Evolutionary conservation across 2,113 vertebrate species (phyloP), one percentile per base, ranked within the genome.

Genomic region (Scomber scombrus): DNA sequence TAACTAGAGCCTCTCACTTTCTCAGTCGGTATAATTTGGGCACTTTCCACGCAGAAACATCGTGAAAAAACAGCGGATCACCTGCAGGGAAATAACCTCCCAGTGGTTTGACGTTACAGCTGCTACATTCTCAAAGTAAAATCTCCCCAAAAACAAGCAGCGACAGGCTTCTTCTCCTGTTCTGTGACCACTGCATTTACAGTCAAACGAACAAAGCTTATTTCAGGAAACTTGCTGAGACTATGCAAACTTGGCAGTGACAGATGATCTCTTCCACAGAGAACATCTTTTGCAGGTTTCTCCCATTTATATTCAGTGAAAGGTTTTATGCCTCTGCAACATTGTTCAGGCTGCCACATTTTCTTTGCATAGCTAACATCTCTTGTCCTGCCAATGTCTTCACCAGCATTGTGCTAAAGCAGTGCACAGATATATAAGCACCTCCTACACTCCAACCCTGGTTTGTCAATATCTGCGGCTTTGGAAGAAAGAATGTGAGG

Each of bases 251-350:
- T 34, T 88, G 85, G 85, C 85, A 82, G 63, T 85, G 76, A 90
- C 79, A 75, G 85, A 86, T 79, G 85, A 89, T 86, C 71, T 74
- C 40, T 74, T 84, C 60, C 66, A 23, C 69, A 3, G 52, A 71
- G 73, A 78, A 78, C 76, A 56, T 79, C 79, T 26, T 26, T 80
- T 11, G 50, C 77, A 85, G 81, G 75, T 83, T 86, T 72, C 34
- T 73, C 60, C 64, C 71, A 87, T 91, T 90, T 87, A 76, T 79
- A 86, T 88, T 87, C 86, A 87, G 62, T 3, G 60, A 76, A 75
- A 81, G 80, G 18, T 72, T 88, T 82, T 73, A 29, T 87, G 56
- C 69, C 78, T 85, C 61, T 67, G 60, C 84, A 83, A 71, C 74
- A 65, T 77, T 84, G 81, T 84, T 84, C 77, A 66, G 71, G 69